Percentiles rank a stretch among this genome's conserved stretches.
These are phyloP conservation scores for Stegostoma tigrinum DNA, from an alignment of 2,113 vertebrate species.

Conservation along the genomic window DNA sequence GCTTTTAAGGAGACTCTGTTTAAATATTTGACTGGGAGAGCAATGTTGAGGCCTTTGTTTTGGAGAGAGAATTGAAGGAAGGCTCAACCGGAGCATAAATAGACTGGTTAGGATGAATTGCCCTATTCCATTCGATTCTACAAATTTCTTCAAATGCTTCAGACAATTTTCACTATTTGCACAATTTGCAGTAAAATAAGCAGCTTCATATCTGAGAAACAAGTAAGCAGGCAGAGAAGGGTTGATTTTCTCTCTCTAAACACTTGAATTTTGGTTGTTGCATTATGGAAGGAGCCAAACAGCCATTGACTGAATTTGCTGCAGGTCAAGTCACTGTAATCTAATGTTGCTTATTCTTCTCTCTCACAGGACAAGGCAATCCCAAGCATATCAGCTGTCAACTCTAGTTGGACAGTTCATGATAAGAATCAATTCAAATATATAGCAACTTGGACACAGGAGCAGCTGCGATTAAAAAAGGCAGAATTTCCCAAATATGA, in stretches of 20 bases:
- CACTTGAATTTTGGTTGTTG: not conserved
- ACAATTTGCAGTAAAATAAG: not conserved
- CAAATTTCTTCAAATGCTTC: not conserved
- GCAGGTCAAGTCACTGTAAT: not conserved
- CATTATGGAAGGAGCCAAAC: not conserved
- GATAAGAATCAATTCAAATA: not conserved
- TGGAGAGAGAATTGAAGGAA: not conserved
- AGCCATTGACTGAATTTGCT: not conserved
- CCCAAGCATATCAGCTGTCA: not conserved
- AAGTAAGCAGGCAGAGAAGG: not conserved
- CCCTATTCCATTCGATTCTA: not conserved
- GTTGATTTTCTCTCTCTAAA: not conserved
- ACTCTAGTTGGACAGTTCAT: too few relatives aligned
- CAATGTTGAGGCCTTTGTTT: not conserved
- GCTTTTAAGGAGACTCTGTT: not conserved
- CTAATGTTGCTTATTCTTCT: not conserved
- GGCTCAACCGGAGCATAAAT: not conserved
- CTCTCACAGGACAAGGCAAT: not conserved
- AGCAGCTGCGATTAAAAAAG: not conserved
- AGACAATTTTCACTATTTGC: not conserved
- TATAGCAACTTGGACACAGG: not conserved
- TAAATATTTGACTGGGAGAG: not conserved
- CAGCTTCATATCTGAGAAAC: not conserved
- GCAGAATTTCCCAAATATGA: not conserved
- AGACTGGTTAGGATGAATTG: not conserved